Evolutionary conservation across 2,797 vertebrate genomes (phyloP).

Genomic region (Sitta carolinensis): DNA sequence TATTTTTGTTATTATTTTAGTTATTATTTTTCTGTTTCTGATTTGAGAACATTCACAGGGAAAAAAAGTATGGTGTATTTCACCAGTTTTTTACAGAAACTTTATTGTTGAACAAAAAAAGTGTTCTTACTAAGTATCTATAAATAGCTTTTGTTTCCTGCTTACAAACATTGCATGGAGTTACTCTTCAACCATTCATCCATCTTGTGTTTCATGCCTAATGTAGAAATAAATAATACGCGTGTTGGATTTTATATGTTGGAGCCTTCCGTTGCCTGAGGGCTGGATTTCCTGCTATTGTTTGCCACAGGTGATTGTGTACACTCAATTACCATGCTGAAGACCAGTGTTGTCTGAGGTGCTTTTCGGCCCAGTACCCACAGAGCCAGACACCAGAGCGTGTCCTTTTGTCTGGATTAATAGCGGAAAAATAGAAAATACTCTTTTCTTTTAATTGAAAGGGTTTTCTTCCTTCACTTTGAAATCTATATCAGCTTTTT

Average conservation of each 20-base stretch:
- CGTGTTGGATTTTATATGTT: neutral
- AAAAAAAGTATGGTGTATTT: neutral
- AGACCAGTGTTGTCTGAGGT: neutral
- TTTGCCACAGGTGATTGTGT: neutral
- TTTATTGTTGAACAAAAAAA: neutral
- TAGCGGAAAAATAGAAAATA: neutral
- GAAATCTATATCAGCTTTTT: neutral
- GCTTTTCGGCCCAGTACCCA: neutral
- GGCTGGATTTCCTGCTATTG: conserved; percentile 30
- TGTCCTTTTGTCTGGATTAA: neutral
- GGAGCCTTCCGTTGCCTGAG: neutral
- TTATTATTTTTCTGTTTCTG: neutral
- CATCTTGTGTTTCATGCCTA: neutral
- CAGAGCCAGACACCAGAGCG: neutral
- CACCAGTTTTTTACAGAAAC: neutral
- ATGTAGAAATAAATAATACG: neutral
- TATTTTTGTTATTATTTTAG: neutral
- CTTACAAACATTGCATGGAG: neutral
- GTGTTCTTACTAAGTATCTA: neutral
- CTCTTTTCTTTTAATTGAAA: neutral
- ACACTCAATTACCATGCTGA: neutral
- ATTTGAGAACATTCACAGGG: neutral
- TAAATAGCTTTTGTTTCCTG: conserved; percentile 42
- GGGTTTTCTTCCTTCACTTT: neutral
- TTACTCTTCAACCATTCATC: neutral